These are phyloP conservation scores for Drosophila biarmipes DNA, from an alignment of 1,140 invertebrate species.

Conservation along the genomic window DNA sequence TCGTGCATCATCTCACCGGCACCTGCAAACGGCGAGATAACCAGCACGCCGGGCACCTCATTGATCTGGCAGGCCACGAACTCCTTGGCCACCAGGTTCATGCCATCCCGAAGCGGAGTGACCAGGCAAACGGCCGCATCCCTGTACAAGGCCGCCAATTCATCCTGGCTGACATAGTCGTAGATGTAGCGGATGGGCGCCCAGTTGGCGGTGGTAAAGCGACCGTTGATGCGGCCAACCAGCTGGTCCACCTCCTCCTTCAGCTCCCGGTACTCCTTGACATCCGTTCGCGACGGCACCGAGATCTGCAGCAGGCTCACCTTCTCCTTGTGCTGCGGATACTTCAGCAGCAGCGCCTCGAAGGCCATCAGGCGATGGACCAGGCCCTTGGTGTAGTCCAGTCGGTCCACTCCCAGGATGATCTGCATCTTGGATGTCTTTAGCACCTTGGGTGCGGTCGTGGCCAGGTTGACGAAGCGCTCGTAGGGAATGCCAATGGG, in stretches of 20 bases:
- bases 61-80: slow-evolving; percentile 97
- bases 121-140: slow-evolving; percentile 94
- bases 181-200: slow-evolving; percentile 96
- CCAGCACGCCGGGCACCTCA: slow-evolving; percentile 93
- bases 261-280: slow-evolving; percentile 95
- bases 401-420: slow-evolving; percentile 91
- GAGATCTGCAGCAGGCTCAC: slow-evolving; percentile 93
- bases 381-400: slow-evolving; percentile 96
- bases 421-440: slow-evolving; percentile 90
- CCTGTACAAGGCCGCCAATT: slow-evolving; percentile 93
- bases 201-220: slow-evolving; percentile 95
- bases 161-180: slow-evolving; percentile 93
- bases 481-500: slow-evolving; percentile 96
- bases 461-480: slow-evolving; percentile 92
- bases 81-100: slow-evolving; percentile 97
- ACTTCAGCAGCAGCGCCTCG: slow-evolving; percentile 92
- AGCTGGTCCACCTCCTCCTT: slow-evolving; percentile 96
- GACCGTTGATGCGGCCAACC: slow-evolving; percentile 94
- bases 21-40: slow-evolving; percentile 95
- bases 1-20: slow-evolving; percentile 97
- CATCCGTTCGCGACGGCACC: slow-evolving; percentile 95
- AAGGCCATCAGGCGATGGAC: slow-evolving; percentile 93
- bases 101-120: slow-evolving; percentile 94
- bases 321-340: slow-evolving; percentile 94
- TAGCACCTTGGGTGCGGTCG: slow-evolving; percentile 90